Conservation (phyloP, 2,888 invertebrate species). For the Agonum fuliginosum region DNA sequence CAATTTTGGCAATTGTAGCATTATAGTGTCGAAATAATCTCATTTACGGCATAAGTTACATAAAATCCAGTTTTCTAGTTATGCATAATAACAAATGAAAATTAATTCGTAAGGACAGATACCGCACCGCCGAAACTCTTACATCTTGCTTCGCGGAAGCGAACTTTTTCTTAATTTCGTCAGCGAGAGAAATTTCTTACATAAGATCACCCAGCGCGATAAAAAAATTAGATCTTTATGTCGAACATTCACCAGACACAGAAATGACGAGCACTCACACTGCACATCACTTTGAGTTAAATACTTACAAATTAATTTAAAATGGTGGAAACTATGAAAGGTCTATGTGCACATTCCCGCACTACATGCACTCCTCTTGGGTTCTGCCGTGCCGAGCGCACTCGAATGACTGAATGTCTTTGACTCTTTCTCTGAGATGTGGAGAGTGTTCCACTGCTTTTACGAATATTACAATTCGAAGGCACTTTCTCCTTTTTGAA, state of each 20-base stretch:
- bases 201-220: conserved; percentile 27
- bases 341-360: background rate
- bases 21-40: background rate
- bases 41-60: background rate
- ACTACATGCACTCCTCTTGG: background rate
- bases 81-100: background rate
- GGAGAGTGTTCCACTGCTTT: conserved; percentile 2
- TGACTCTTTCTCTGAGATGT: conserved; percentile 14
- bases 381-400: background rate
- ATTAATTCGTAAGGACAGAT: background rate
- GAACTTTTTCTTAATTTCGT: conserved; percentile 37
- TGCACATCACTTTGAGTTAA: background rate
- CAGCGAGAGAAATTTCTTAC: conserved; percentile 41
- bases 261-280: background rate
- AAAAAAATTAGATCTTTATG: conserved; percentile 19
- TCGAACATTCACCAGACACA: background rate
- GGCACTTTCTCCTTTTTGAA: conserved; percentile 45
- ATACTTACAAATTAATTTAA: background rate
- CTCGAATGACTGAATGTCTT: background rate
- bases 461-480: conserved; percentile 29
- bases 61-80: conserved; percentile 15
- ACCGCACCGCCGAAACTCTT: conserved; percentile 4
- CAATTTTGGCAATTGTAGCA: no score
- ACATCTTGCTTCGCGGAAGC: conserved; percentile 21
- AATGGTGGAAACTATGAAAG: background rate